Evolutionary conservation across 2,113 vertebrate species (phyloP), one percentile per base, ranked within the genome.

Genomic region (Pyxicephalus adspersus): DNA sequence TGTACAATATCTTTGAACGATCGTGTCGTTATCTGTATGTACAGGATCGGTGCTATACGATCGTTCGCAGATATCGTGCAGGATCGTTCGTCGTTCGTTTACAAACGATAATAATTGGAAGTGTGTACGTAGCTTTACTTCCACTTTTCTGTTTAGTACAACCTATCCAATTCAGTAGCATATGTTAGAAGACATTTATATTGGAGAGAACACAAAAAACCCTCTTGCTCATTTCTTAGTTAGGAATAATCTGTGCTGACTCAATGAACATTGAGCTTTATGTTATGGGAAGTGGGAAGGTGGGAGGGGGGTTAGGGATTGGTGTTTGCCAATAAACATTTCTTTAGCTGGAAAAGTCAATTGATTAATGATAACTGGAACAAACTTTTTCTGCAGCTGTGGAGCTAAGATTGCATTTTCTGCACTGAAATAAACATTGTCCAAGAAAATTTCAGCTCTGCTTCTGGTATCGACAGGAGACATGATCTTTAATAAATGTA

Each of bases 311-410:
- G 51, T 20, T 29, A 26, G 70, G 52, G 28, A 58, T 57, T 34
- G 57, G 23, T 25, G n/a, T 57, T 58, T 78, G 76, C 63, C 76
- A 78, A 67, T 67, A 67, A 5, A 34, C 15, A 51, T 68, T 68
- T 58, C 64, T 79, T 67, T 58, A 60, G 20, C 52, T 64, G 50
- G 54, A 79, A 57, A 58, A 50, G 45, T 17, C 9, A 60, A 68
- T 58, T 58, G 64, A 60, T 68, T 38, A 79, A 67, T 68, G 52
- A 19, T 68, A 54, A 58, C 50, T 38, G 28, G 26, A 60, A 45
- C 52, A 78, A 64, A 67, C 64, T 25, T 55, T 22, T 79, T 65
- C 64, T 68, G 64, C 77, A 79, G 77, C 64, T 79, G 77, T 68
- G 29, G 29, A 79, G 54, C 34, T 68, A 45, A 31, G 19, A 38